phyloP scores from a whole-genome alignment of 2,888 invertebrate genomes.

The Platynereis dumerilii region DNA sequence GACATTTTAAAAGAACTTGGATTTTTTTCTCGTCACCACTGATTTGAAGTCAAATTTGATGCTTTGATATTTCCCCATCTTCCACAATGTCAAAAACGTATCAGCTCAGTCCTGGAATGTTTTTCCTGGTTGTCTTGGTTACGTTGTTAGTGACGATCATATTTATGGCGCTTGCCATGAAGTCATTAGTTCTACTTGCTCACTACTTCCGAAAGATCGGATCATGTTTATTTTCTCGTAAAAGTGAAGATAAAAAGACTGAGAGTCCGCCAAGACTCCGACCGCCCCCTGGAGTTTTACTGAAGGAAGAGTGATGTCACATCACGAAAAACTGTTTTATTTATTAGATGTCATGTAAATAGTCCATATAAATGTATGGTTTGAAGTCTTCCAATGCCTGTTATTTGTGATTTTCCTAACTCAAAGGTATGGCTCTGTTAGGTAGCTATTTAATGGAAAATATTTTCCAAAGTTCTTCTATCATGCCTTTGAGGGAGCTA shows the following conservation, averaged over 20 bases:
- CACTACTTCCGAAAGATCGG: background rate
- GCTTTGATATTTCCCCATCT: too few species aligned
- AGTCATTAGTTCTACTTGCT: constrained; percentile 1
- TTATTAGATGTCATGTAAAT: too few species aligned
- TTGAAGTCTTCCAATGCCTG: too few species aligned
- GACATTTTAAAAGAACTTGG: background rate
- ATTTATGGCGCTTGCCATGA: constrained; percentile 7
- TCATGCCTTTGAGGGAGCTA: too few species aligned
- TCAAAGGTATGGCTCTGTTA: too few species aligned
- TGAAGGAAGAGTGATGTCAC: background rate
- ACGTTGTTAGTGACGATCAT: constrained; percentile 1
- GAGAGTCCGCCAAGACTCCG: background rate
- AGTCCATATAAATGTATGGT: too few species aligned
- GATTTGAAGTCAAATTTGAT: too few species aligned
- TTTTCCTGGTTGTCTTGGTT: constrained; percentile 1
- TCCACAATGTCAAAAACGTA: constrained; percentile 18
- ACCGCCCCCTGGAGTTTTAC: background rate
- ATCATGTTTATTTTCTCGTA: background rate
- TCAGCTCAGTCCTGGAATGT: constrained; percentile 16
- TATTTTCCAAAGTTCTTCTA: too few species aligned
- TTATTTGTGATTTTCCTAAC: too few species aligned
- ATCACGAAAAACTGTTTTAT: too few species aligned
- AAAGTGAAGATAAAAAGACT: background rate
- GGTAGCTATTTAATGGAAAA: too few species aligned
- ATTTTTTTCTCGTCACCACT: too few species aligned